phyloP scores from a whole-genome alignment of 2,797 vertebrate species.

The Chloroceryle amazona region DNA sequence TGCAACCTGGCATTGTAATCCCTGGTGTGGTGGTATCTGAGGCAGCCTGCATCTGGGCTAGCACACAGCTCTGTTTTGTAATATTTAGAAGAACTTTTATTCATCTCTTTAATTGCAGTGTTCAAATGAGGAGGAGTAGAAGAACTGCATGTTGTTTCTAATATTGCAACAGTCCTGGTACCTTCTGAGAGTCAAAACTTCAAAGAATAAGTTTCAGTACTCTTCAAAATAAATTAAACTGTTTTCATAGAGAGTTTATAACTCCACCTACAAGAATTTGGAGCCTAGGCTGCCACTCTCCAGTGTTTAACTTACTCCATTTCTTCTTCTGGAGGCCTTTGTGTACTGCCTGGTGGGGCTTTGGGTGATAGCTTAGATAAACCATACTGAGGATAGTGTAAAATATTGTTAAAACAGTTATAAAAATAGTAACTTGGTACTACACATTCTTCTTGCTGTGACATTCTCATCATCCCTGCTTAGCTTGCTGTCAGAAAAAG shows the following conservation, averaged over 20 bases:
- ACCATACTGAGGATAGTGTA: not conserved
- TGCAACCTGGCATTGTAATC: not conserved
- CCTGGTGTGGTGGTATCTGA: not conserved
- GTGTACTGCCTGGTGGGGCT: not conserved
- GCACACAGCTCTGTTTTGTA: not conserved
- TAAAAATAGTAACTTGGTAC: constrained; percentile 42
- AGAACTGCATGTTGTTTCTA: not conserved
- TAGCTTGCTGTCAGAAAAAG: constrained; percentile 30
- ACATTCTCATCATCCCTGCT: not conserved
- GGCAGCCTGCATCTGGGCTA: not conserved
- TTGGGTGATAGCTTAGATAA: not conserved
- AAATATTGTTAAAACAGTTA: not conserved
- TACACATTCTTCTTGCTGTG: constrained; percentile 21
- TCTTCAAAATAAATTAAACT: not conserved
- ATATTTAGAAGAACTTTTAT: not conserved
- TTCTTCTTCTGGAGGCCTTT: not conserved
- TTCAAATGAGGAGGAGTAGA: not conserved
- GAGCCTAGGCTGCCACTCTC: not conserved
- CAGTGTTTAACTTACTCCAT: not conserved
- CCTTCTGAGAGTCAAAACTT: not conserved
- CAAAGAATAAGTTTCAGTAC: not conserved
- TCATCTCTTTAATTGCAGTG: not conserved
- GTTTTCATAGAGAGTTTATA: not conserved
- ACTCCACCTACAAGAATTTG: not conserved
- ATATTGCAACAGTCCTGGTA: not conserved